phyloP scores from a whole-genome alignment of 2,797 vertebrate species.

The Argyrosomus regius region DNA sequence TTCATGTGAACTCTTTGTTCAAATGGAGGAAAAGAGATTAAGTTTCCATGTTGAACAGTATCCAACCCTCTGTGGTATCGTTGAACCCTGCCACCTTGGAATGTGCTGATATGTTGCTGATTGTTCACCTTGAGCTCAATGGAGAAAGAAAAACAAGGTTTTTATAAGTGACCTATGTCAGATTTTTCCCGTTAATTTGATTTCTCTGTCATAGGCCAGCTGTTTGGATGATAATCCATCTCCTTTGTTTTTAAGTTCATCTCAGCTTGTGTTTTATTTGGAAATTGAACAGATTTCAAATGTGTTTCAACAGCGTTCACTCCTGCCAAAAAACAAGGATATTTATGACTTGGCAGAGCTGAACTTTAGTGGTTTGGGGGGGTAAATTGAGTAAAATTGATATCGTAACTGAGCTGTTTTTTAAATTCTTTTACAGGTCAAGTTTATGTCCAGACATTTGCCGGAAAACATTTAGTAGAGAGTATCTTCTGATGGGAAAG shows the following conservation, averaged over 20 bases:
- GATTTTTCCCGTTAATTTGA: background rate
- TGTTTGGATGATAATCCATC: background rate
- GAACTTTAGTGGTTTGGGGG: background rate
- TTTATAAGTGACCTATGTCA: background rate
- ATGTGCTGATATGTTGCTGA: background rate
- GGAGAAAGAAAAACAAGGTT: background rate
- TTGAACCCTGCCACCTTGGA: background rate
- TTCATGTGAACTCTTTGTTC: conserved; percentile 36
- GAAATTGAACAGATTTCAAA: background rate
- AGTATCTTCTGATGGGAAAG: background rate
- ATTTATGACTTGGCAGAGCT: background rate
- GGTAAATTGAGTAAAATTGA: background rate
- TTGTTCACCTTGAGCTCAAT: background rate
- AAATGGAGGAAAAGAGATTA: conserved; percentile 30
- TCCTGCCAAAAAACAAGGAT: background rate
- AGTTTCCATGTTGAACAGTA: background rate
- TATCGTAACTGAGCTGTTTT: background rate
- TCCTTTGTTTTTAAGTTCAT: background rate
- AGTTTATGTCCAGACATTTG: background rate
- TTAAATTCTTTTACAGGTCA: background rate
- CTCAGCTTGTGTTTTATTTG: background rate
- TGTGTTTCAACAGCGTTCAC: background rate
- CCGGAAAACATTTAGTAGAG: background rate
- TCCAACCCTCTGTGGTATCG: background rate
- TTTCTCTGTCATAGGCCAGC: background rate